Base-by-base conservation (phyloP, 2,888 invertebrate species). In the Leptinotarsa haldemani region DNA sequence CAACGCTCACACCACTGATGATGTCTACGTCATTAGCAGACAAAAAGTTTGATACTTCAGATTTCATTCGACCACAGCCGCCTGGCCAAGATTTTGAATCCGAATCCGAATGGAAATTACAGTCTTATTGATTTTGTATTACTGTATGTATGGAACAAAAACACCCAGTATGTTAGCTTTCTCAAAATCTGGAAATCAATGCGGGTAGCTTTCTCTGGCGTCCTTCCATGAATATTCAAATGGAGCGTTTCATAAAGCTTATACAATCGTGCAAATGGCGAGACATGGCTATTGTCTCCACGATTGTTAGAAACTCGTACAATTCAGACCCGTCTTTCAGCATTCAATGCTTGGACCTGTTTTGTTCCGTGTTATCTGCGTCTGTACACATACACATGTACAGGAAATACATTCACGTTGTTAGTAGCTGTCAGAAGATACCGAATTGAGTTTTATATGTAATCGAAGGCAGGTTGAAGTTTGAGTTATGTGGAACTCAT, bases 261-360 rank as follows among this genome's bases (percentile, higher is more conserved):
- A 68, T 64, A 73, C 75, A 68, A 75, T 75, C 56, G 73, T 69
- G 65, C 69, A 67, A 69, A 56, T 58, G 69, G 18, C 69, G 73
- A 73, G 73, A 73, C 73, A 65, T 40, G 50, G 40, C 48, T 50
- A 69, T 69, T 73, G 69, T 69, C 50, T 65, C 40, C 18, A 65
- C 58, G 13, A 73, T 73, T 73, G 72, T 72, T 68, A 65, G 65
- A 65, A 53, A 48, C 50, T 72, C 64, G n/a, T 46, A 72, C 71
- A 68, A 68, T 68, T 63, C 68, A 15, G 64, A 64, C 73, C 69
- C 65, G 65, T 69, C 69, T 73, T 73, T 30, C 65, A 50, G 46
- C 56, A 66, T 68, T 73, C 73, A 69, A 46, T 65, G 65, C 69
- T 65, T 65, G 56, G 65, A 65, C 50, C 25, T 61, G 69, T 73